Base-by-base conservation (phyloP, 2,797 vertebrate species). In the Sarcophilus harrisii region DNA sequence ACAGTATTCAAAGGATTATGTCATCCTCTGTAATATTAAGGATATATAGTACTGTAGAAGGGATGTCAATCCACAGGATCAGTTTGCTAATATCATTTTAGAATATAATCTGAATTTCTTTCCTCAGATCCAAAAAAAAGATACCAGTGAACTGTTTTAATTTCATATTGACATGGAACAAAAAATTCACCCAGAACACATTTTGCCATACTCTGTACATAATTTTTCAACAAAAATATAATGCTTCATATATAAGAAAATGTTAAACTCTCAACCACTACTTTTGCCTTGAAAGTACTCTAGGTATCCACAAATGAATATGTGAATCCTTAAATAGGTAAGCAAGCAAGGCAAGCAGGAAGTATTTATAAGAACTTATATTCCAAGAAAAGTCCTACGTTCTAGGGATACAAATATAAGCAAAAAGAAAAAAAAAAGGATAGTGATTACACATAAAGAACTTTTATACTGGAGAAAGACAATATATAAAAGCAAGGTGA, bases 11-110 rank as follows among this genome's bases (percentile, higher is more conserved):
- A 45, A 90, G 90, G 66, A 96, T 96, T 66, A 73, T 73, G 54
- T 57, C 62, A 96, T 97, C 93, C 92, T 94, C 95, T 93, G 94
- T 97, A 95, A 96, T 97, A 97, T 96, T 97, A 95, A 97, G 58
- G 90, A 90, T 52, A 94, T 87, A 60, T 18, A 96, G 32, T 95
- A 54, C 57, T 73, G 32, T 96, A 96, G 96, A 96, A 96, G 59
- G 95, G 94, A 97, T 92, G 90, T 4, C 81, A 95, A 93, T 93
- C 54, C 62, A 95, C 57, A 97, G 21, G 21, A 81, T 81, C n/a
- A 81, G 97, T 96, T 95, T 57, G 93, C 94, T 93, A 81, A 14
- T 90, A 38, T 93, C 87, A 91, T 96, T 96, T 97, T 27, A 93
- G 94, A 18, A 57, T 58, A 94, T 90, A 94, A 66, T 95, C 55